phyloP scores from a whole-genome alignment of 2,888 invertebrate species.

The Sinotaia quadrata region DNA sequence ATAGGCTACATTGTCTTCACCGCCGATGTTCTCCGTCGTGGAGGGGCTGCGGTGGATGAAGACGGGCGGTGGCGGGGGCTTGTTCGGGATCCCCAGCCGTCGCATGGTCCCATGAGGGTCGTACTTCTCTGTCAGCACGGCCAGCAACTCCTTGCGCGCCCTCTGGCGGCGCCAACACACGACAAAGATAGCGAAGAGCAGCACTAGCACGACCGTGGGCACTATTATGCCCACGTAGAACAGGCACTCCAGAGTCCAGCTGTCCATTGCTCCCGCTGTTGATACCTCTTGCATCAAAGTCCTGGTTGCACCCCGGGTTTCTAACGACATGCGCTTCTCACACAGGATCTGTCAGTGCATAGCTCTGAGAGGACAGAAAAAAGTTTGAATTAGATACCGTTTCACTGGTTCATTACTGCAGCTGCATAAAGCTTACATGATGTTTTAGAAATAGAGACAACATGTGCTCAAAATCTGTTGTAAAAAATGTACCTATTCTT shows the following conservation, averaged over 20 bases:
- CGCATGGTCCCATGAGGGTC: conserved; percentile 57
- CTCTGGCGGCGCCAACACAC: conserved; percentile 62
- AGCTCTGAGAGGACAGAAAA: too few species aligned
- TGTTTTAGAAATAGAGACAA: too few species aligned
- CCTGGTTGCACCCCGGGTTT: too few species aligned
- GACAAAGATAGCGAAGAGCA: conserved; percentile 64
- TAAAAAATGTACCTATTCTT: too few species aligned
- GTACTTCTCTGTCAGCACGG: conserved; percentile 57
- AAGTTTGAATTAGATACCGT: too few species aligned
- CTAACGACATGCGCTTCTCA: too few species aligned
- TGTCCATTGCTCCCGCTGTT: not conserved
- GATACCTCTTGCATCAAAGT: not conserved
- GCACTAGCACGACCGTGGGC: conserved; percentile 64
- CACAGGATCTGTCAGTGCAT: too few species aligned
- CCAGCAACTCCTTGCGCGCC: conserved; percentile 44
- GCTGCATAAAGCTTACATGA: too few species aligned
- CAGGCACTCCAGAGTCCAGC: conserved; percentile 49
- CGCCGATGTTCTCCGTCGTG: conserved; percentile 25
- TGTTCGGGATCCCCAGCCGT: conserved; percentile 40
- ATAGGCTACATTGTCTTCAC: conserved; percentile 40
- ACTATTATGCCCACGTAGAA: conserved; percentile 68
- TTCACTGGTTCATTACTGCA: too few species aligned
- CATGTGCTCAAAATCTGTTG: too few species aligned
- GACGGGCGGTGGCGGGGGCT: conserved; percentile 48
- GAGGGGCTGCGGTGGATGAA: conserved; percentile 39